These are phyloP conservation scores for Gasteruption jaculator DNA, from an alignment of 2,888 invertebrate species.

Conservation along the genomic window DNA sequence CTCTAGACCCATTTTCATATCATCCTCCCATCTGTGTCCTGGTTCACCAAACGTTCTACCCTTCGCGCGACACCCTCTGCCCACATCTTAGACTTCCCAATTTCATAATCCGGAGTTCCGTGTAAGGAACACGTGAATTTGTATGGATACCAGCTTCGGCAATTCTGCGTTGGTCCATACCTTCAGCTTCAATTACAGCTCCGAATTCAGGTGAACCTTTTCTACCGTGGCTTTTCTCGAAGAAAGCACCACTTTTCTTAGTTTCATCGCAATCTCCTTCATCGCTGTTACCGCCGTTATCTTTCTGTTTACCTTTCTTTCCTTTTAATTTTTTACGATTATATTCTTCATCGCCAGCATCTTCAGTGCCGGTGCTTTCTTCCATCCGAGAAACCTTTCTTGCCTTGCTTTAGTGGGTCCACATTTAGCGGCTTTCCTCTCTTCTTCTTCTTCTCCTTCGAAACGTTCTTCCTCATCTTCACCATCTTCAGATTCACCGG, in stretches of 20 bases:
- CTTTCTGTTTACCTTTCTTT: conserved; percentile 59
- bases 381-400: conserved; percentile 55
- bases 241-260: conserved; percentile 50
- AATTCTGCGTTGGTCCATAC: conserved; percentile 84
- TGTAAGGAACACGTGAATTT: no score
- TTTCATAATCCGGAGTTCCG: no score
- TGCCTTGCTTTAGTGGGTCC: conserved; percentile 55
- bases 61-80: no score
- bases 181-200: conserved; percentile 76
- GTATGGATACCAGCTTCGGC: no score
- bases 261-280: conserved; percentile 67
- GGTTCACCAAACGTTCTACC: no score
- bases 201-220: conserved; percentile 79
- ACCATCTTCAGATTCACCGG: conserved; percentile 52
- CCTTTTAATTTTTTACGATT: conserved; percentile 58
- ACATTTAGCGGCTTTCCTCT: conserved; percentile 59
- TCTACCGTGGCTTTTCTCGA: conserved; percentile 52
- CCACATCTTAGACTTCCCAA: no score
- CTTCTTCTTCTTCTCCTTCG: conserved; percentile 54
- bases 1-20: no score
- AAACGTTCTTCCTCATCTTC: conserved; percentile 54
- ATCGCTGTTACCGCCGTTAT: conserved; percentile 65
- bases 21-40: no score
- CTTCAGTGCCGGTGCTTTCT: conserved; percentile 55
- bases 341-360: conserved; percentile 60